Evolutionary conservation across 2,888 invertebrate genomes (phyloP), one percentile per base, ranked within the genome.

Genomic region (Mesorhabditis sp.): DNA sequence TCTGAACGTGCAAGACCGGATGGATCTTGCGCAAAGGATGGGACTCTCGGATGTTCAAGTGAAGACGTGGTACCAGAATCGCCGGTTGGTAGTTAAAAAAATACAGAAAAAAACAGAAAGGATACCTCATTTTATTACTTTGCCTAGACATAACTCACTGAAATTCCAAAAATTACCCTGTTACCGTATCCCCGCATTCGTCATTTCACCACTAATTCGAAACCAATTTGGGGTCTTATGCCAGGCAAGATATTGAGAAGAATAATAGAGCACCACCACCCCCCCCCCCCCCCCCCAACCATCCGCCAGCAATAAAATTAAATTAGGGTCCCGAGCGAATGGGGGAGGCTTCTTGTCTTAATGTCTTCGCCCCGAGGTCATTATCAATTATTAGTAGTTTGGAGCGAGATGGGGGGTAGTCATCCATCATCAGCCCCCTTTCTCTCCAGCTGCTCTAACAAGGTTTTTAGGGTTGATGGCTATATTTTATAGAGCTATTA

Each of bases 31-130:
- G 0, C 93, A 94, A 65, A 82, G 86, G 72, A 86, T 98, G 82
- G 93, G 94, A 83, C 90, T 98, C 71, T 95, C 94, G 63, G 98
- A 98, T 88, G 98, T 97, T 67, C 98, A 99, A 90, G 97, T 98
- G 86, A 98, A 98, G 88, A 98, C 98, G 83, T 98, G 98, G 97
- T 97, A 97, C 88, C 96, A 97, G 88, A 97, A 97, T 87, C 90
- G 97, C 90, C 91, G 96, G 95, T 94, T 63, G 70, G 79, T 73
- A 28, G 28, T 28, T 28, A 28, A 28, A 28, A 28, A 28, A 28
- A 28, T 28, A 28, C 28, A 28, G 28, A 28, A 28, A 28, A 28
- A 28, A 28, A 28, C 28, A 28, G 28, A 28, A 1, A 28, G 28
- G 28, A 28, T 28, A 28, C 28, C 28, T 28, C 28, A 28, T 1